These are phyloP conservation scores for Gavia stellata DNA, from an alignment of 2,113 vertebrate genomes.

Conservation along the genomic window DNA sequence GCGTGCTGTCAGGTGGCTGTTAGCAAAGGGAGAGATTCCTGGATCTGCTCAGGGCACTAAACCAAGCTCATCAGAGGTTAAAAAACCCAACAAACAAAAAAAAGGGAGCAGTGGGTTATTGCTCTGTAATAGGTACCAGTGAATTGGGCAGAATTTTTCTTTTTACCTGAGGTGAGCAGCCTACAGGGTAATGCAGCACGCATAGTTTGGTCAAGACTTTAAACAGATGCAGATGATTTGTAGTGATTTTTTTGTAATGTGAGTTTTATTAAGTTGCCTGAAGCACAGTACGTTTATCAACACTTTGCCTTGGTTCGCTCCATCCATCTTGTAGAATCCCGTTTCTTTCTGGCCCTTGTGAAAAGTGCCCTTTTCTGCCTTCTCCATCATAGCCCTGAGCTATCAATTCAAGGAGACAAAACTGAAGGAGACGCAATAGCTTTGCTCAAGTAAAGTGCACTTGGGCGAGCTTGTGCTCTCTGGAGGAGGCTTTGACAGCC, in stretches of 20 bases:
- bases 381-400: background rate
- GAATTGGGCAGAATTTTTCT: background rate
- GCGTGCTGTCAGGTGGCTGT: background rate
- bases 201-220: background rate
- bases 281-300: background rate
- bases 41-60: background rate
- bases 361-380: background rate
- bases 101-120: background rate
- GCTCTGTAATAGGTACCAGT: background rate
- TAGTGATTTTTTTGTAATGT: constrained; percentile 8
- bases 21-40: background rate
- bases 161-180: background rate
- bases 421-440: background rate
- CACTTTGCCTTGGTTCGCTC: background rate
- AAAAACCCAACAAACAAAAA: background rate
- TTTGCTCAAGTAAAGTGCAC: background rate
- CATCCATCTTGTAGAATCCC: background rate
- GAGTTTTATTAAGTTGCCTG: background rate
- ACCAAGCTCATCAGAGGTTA: background rate
- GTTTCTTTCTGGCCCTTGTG: background rate
- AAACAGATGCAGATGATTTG: background rate
- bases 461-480: background rate
- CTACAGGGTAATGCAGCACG: fast-evolving
- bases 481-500: background rate
- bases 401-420: background rate